Evolutionary conservation across 2,888 invertebrate species (phyloP).

Genomic region (Neocrepidodera transversa): DNA sequence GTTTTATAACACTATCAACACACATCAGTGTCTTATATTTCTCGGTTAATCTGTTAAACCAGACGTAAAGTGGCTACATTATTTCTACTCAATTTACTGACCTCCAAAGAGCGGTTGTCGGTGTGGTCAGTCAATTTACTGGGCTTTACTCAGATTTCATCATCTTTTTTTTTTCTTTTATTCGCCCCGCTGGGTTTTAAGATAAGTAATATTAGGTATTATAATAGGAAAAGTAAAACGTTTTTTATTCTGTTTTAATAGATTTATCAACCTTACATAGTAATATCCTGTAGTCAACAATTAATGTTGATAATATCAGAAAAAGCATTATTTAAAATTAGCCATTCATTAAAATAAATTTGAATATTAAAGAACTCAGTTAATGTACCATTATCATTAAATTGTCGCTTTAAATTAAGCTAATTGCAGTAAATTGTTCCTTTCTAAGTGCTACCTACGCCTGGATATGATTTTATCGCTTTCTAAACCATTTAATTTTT

Average conservation of each 20-base stretch:
- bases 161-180: background rate
- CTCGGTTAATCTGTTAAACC: constrained; percentile 18
- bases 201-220: no score
- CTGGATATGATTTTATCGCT: background rate
- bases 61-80: constrained; percentile 18
- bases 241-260: no score
- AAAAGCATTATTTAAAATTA: background rate
- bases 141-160: background rate
- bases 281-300: no score
- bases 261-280: no score
- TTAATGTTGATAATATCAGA: background rate
- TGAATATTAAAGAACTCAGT: background rate
- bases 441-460: background rate
- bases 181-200: no score
- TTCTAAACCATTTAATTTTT: background rate
- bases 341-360: constrained; percentile 1
- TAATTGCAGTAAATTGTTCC: constrained; percentile 4
- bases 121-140: constrained; percentile 16
- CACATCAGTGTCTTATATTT: constrained; percentile 16
- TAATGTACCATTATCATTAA: constrained; percentile 2
- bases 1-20: background rate
- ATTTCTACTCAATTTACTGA: constrained; percentile 23
- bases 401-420: background rate
- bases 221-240: no score
- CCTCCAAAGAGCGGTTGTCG: constrained; percentile 13